These are phyloP conservation scores for Bombylius major DNA, from an alignment of 2,888 invertebrate species.

Conservation along the genomic window DNA sequence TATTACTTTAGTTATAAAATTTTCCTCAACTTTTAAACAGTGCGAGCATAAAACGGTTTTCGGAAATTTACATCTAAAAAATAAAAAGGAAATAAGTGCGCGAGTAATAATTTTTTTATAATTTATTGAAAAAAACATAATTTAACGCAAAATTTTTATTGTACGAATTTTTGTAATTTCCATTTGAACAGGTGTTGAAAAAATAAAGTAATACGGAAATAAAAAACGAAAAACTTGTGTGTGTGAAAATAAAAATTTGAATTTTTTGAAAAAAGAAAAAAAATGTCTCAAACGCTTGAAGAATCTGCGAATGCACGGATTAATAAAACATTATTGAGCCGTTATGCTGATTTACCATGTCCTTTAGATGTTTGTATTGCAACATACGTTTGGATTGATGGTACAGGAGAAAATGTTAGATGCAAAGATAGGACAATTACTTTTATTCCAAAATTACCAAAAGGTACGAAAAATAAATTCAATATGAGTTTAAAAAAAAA, in stretches of 20 bases:
- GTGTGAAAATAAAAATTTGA: background rate
- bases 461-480: constrained; percentile 41
- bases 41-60: too few relatives aligned
- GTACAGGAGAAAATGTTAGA: constrained; percentile 73
- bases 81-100: too few relatives aligned
- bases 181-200: too few relatives aligned
- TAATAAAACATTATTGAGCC: constrained; percentile 58
- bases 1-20: background rate
- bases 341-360: constrained; percentile 65
- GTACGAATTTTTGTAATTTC: too few relatives aligned
- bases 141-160: too few relatives aligned
- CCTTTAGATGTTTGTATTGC: constrained; percentile 68
- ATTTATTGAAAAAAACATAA: too few relatives aligned
- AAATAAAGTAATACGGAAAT: too few relatives aligned
- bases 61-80: too few relatives aligned
- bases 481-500: too few relatives aligned
- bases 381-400: constrained; percentile 92
- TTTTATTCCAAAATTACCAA: constrained; percentile 62
- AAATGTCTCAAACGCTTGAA: constrained; percentile 39
- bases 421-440: constrained; percentile 81
- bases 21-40: background rate
- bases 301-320: constrained; percentile 74
- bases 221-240: too few relatives aligned
- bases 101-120: too few relatives aligned
- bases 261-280: background rate